These are phyloP conservation scores for Gryon sp. DNA, from an alignment of 1,140 invertebrate genomes.

Conservation along the genomic window DNA sequence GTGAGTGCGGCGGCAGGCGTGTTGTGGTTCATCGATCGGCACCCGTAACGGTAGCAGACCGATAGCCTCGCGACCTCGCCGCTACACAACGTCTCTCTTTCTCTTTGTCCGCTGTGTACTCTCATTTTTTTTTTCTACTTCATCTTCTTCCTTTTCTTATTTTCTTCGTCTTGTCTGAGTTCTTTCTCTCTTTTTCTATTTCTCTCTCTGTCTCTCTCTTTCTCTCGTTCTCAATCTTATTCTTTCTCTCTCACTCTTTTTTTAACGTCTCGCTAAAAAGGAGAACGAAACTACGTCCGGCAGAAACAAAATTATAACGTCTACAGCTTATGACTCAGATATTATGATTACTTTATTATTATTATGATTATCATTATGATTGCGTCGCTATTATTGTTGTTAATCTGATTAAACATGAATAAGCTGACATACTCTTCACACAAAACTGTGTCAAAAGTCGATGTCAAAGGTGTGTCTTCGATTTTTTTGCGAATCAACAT, in stretches of 20 bases:
- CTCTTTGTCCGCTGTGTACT: conserved; percentile 10
- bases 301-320: conserved; percentile 19
- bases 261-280: too few relatives aligned
- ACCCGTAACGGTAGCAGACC: conserved; percentile 58
- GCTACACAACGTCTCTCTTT: conserved; percentile 7
- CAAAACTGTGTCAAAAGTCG: too few relatives aligned
- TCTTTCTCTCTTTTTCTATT: too few relatives aligned
- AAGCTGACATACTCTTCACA: too few relatives aligned
- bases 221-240: not conserved
- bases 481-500: too few relatives aligned
- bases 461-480: too few relatives aligned
- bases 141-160: too few relatives aligned
- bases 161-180: too few relatives aligned
- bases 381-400: too few relatives aligned
- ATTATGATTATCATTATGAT: too few relatives aligned
- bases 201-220: not conserved
- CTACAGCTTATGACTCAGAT: not conserved
- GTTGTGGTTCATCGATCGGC: conserved; percentile 61
- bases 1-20: conserved; percentile 13
- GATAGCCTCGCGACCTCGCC: conserved; percentile 53
- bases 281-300: too few relatives aligned
- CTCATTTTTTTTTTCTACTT: not conserved
- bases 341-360: conserved; percentile 49
- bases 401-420: too few relatives aligned
- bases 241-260: conserved; percentile 3